Evolutionary conservation across 2,888 invertebrate species (phyloP), one percentile per base, ranked within the genome.

Genomic region (Tribolium freemani): DNA sequence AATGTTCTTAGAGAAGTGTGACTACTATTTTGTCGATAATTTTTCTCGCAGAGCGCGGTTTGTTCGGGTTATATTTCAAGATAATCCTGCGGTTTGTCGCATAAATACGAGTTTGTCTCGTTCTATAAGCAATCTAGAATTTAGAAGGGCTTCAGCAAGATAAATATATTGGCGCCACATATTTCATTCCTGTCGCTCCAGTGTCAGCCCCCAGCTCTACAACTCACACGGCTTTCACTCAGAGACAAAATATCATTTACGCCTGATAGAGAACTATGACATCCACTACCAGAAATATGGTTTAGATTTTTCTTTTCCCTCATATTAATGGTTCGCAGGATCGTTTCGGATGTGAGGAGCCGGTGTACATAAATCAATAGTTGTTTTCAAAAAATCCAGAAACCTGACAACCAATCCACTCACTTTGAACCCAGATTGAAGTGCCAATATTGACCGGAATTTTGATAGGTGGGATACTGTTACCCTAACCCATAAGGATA

Each of bases 151-250:
- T 60, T 69, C 44, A 45, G 64, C 60, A 63, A 68, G 68, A 72
- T 72, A 72, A 73, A 73, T 73, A 73, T 69, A 68, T 68, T 56
- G 73, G 66, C 70, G 69, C 60, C 73, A 51, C 58, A 73, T 73
- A 70, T 73, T 67, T 73, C 73, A 73, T 70, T 51, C 64, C 58
- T 58, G 69, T 69, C 69, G 54, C 58, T 20, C 4, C 10, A 30
- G 67, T 71, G 61, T 69, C 69, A 69, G 1, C 53, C 45, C 8
- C 44, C 9, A 60, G 61, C 51, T 44, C 53, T 4, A n/a, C 16
- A 45, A 45, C 60, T 69, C 69, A 31, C 69, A 60, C 30, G 56
- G 69, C 58, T 60, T 69, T 68, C 68, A 68, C 46, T 68, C 58
- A 57, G 58, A 68, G 68, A 68, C 58, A 48, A 68, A 68, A 57